These are phyloP conservation scores for Caenorhabditis zanzibari DNA, from an alignment of 2,888 invertebrate species.

Conservation along the genomic window DNA sequence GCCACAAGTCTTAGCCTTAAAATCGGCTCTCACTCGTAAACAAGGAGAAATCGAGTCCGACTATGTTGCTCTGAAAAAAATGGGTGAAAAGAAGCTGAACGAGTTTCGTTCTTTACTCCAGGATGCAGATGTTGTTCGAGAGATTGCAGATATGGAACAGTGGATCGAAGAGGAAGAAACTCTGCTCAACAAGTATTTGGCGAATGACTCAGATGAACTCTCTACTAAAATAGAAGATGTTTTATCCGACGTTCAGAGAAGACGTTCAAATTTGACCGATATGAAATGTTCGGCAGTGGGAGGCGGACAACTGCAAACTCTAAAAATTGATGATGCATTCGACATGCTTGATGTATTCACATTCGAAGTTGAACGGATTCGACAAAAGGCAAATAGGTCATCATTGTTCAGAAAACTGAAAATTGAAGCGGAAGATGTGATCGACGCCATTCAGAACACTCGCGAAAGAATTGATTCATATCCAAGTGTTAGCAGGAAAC, in stretches of 20 bases:
- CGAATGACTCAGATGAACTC: conserved; percentile 28
- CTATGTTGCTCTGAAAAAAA: conserved; percentile 28
- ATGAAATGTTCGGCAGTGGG: conserved; percentile 46
- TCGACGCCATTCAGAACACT: conserved; percentile 40
- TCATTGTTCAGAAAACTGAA: conserved; percentile 27
- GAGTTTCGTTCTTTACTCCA: conserved; percentile 26
- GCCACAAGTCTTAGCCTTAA: conserved; percentile 31
- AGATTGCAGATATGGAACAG: conserved; percentile 44
- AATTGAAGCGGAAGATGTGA: conserved; percentile 44
- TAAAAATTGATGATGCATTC: conserved; percentile 52
- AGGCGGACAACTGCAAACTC: conserved; percentile 11
- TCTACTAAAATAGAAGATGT: conserved; percentile 37
- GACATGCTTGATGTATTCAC: conserved; percentile 49
- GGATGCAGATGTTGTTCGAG: conserved; percentile 37
- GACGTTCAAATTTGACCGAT: conserved; percentile 47
- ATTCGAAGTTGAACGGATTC: conserved; percentile 50
- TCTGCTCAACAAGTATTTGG: conserved; percentile 30
- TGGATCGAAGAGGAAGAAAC: conserved; percentile 54
- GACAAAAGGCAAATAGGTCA: conserved; percentile 26
- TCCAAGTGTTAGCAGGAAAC: conserved; percentile 3
- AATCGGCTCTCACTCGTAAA: conserved; percentile 42
- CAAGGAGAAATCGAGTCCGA: conserved; percentile 60
- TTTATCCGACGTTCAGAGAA: conserved; percentile 39
- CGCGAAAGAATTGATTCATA: conserved; percentile 21
- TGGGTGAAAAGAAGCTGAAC: conserved; percentile 32